A percentile compares a stretch with the other conserved stretches of the same genome.
phyloP scores from a whole-genome alignment of 2,888 invertebrate species.

The Apamea crenata region DNA sequence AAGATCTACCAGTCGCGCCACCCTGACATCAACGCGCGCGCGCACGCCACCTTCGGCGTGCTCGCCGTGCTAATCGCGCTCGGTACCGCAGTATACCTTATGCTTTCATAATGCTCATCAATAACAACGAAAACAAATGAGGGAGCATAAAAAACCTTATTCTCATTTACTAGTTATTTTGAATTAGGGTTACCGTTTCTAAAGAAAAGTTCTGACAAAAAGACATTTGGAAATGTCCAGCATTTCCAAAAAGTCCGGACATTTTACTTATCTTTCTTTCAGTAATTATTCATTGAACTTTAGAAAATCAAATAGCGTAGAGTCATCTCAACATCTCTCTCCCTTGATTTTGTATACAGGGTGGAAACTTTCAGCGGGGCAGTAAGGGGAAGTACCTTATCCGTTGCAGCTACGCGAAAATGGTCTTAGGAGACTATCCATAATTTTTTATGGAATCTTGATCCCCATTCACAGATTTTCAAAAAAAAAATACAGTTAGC shows the following conservation, averaged over 20 bases:
- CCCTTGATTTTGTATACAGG: too few species aligned
- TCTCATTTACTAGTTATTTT: not conserved
- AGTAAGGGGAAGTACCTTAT: too few species aligned
- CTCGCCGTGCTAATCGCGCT: slow-evolving; percentile 94
- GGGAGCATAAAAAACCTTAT: too few species aligned
- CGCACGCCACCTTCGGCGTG: slow-evolving; percentile 94
- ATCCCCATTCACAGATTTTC: too few species aligned
- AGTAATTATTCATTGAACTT: not conserved
- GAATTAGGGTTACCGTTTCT: not conserved
- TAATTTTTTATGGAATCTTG: too few species aligned
- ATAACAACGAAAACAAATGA: not conserved
- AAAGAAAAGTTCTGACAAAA: not conserved
- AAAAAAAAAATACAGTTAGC: too few species aligned
- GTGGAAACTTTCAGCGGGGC: too few species aligned
- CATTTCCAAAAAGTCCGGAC: not conserved
- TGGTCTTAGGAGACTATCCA: too few species aligned
- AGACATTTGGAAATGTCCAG: too few species aligned
- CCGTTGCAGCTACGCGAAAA: too few species aligned
- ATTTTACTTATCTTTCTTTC: not conserved
- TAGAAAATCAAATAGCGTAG: too few species aligned
- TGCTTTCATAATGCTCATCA: not conserved
- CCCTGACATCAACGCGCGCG: slow-evolving; percentile 96
- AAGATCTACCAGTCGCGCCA: slow-evolving; percentile 97
- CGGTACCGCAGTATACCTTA: slow-evolving; percentile 75
- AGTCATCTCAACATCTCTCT: too few species aligned